Conservation (phyloP, 2,888 invertebrate species). For the Halictus ligatus region DNA sequence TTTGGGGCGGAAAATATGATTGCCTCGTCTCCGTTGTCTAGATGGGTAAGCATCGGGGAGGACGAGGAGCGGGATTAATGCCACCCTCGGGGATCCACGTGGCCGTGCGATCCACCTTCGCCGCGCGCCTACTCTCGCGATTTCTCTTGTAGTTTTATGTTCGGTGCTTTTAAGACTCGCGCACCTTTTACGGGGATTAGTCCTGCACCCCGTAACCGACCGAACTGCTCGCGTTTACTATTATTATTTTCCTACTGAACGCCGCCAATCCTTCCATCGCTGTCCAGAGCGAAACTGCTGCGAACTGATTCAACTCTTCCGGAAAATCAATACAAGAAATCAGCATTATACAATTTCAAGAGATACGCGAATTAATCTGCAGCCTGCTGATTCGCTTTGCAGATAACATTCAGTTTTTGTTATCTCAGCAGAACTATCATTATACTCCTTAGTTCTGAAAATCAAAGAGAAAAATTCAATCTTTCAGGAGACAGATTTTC, state of each 20-base stretch:
- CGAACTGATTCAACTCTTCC: background rate
- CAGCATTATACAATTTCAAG: too few species aligned
- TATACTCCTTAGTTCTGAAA: too few species aligned
- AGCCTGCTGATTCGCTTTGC: too few species aligned
- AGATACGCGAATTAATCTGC: too few species aligned
- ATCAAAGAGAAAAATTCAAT: too few species aligned
- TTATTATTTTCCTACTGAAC: background rate
- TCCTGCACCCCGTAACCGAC: constrained; percentile 23
- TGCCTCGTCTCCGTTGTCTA: constrained; percentile 80
- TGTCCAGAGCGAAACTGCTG: too few species aligned
- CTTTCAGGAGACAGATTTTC: too few species aligned
- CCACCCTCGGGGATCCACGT: constrained; percentile 82
- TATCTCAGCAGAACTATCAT: too few species aligned
- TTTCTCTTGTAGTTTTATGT: constrained; percentile 59
- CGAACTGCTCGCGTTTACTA: constrained; percentile 30
- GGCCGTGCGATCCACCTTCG: constrained; percentile 65
- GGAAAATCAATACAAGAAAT: background rate
- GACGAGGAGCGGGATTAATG: constrained; percentile 81
- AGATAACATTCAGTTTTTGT: too few species aligned
- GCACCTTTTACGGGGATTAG: constrained; percentile 67
- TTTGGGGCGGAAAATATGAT: constrained; percentile 84
- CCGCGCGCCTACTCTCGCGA: constrained; percentile 24
- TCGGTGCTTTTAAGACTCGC: constrained; percentile 59
- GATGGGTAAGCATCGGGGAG: constrained; percentile 72
- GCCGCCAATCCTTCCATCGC: background rate